Percentiles rank a stretch among this genome's conserved stretches.
Conservation (phyloP, 2,888 invertebrate species). For the Melikaiella ostensackeni region DNA sequence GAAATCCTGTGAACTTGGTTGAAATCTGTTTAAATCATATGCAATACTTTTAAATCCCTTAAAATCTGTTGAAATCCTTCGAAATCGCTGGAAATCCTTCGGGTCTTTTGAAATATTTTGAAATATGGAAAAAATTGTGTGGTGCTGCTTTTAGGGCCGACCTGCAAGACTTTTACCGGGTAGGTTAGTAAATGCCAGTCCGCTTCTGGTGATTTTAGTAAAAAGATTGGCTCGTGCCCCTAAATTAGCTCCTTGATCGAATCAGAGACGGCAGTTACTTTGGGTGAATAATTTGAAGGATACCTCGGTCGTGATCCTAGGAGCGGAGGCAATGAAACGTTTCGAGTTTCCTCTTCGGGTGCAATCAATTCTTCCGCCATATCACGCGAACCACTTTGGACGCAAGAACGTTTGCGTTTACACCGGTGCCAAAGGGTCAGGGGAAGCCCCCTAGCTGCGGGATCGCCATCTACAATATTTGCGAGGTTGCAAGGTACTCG, state of each 20-base stretch:
- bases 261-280: conserved; percentile 26
- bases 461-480: conserved; percentile 66
- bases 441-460: conserved; percentile 55
- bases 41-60: too few species aligned
- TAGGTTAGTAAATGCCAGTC: too few species aligned
- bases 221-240: conserved; percentile 32
- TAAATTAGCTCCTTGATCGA: conserved; percentile 33
- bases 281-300: conserved; percentile 39
- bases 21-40: too few species aligned
- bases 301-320: conserved; percentile 26
- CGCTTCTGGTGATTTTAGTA: not conserved
- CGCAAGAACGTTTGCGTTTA: conserved; percentile 65
- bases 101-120: too few species aligned
- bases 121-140: too few species aligned
- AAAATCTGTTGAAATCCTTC: too few species aligned
- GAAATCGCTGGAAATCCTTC: too few species aligned
- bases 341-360: conserved; percentile 57
- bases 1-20: too few species aligned
- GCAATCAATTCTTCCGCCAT: conserved; percentile 72
- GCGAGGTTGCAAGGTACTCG: conserved; percentile 57
- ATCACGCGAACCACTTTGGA: conserved; percentile 66
- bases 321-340: conserved; percentile 50
- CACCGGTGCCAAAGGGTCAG: conserved; percentile 45
- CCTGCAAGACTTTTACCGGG: too few species aligned
- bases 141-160: too few species aligned